These are phyloP conservation scores for Agriopis aurantiaria DNA, from an alignment of 2,888 invertebrate genomes.

Conservation along the genomic window DNA sequence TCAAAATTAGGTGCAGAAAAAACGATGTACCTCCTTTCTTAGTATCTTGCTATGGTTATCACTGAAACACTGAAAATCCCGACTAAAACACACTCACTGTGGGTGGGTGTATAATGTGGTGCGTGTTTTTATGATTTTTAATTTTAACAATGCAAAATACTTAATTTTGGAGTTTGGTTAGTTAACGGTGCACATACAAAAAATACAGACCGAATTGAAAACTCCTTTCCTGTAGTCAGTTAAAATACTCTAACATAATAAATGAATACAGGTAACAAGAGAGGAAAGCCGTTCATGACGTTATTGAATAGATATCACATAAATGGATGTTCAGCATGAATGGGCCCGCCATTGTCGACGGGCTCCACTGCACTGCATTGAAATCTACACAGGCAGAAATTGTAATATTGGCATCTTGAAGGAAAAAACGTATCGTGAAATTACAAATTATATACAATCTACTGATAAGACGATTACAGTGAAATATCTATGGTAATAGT, in stretches of 20 bases:
- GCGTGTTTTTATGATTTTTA: too few species aligned
- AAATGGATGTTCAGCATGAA: constrained; percentile 45
- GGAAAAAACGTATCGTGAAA: background rate
- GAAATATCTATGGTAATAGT: background rate
- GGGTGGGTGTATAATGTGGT: too few species aligned
- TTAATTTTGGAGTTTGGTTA: too few species aligned
- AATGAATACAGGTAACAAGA: constrained; percentile 15
- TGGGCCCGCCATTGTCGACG: constrained; percentile 42
- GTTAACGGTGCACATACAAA: too few species aligned
- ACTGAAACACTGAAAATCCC: too few species aligned
- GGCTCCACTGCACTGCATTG: constrained; percentile 40
- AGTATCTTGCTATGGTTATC: too few species aligned
- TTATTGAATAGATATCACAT: constrained; percentile 49
- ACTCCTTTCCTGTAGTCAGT: background rate
- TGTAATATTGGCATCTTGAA: constrained; percentile 22
- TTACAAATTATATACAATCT: background rate
- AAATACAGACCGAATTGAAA: too few species aligned
- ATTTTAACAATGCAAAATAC: too few species aligned
- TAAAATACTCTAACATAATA: background rate
- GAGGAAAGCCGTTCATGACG: constrained; percentile 41
- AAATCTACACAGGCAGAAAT: constrained; percentile 35
- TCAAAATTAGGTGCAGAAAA: too few species aligned
- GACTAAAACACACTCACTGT: too few species aligned
- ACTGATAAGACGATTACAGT: background rate
- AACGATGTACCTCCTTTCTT: too few species aligned